Base-by-base conservation (phyloP, 2,888 invertebrate genomes). In the Leptinotarsa haldemani region DNA sequence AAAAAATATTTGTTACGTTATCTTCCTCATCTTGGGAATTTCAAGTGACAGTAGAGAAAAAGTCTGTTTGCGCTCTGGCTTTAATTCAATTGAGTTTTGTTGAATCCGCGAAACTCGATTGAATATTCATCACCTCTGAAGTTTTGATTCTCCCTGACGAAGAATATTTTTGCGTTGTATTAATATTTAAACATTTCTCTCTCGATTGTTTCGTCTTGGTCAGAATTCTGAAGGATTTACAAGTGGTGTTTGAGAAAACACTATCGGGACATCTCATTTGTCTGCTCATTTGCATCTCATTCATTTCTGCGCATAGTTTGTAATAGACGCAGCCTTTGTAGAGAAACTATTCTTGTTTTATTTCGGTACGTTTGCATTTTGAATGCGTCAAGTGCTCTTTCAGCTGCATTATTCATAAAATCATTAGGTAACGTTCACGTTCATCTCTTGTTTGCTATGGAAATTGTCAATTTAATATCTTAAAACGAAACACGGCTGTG, bases 341-440 rank as follows among this genome's bases (percentile, higher is more conserved):
- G 16, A 9, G 13, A 13, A 56, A 13, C 22, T 56, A 4, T 22
- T 56, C 22, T 56, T 56, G 22, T 56, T 12, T 56, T 22, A 56
- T 56, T 22, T 56, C 5, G 56, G 7, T 20, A 18, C 56, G 56
- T 20, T 56, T 56, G 22, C 56, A 22, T 56, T 56, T 56, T 56
- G 22, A 56, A 56, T 22, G 56, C 15, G 56, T 56, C 56, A 13
- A 56, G 56, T 22, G 22, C 15, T 56, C 22, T 20, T 56, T 22
- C 20, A 25, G 25, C 22, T 56, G 56, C 56, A 56, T 25, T 56
- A 56, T 56, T 56, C 56, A 56, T 56, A 20, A 56, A 56, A 56
- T 56, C 56, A 56, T 56, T 56, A 56, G 56, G 56, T 56, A 56
- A 56, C 56, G 20, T 15, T 56, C 22, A 22, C 56, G 20, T 12